These are phyloP conservation scores for Bufotes viridis DNA, from an alignment of 2,797 vertebrate genomes.

Conservation along the genomic window DNA sequence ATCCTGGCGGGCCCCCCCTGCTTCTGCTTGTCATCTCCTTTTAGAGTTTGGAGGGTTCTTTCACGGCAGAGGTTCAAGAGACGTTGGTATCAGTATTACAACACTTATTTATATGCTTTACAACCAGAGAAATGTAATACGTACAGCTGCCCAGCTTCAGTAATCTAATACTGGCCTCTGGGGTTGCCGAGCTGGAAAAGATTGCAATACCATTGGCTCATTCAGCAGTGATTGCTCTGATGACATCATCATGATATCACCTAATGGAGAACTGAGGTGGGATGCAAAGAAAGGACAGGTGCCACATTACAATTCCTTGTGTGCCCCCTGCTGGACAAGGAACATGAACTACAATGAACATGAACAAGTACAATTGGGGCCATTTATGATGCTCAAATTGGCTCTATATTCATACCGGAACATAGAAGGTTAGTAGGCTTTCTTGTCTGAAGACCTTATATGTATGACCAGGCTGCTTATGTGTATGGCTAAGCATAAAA, in stretches of 20 bases:
- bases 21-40: neutral
- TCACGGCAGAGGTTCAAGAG: slow-evolving; percentile 1
- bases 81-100: neutral
- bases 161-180: neutral
- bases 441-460: too few species aligned
- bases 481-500: too few species aligned
- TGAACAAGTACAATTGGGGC: neutral
- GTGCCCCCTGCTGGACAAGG: neutral
- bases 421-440: neutral
- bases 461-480: too few species aligned
- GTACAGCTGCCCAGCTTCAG: neutral
- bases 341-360: neutral
- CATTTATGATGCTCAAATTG: neutral
- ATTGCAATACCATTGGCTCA: neutral
- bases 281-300: neutral
- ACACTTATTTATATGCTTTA: slow-evolving; percentile 28
- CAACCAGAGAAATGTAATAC: slow-evolving; percentile 22
- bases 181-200: neutral
- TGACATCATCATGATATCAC: neutral
- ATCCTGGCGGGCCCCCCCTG: too few species aligned
- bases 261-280: neutral
- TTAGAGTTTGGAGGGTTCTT: neutral
- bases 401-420: neutral
- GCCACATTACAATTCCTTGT: neutral
- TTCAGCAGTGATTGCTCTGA: neutral